Conservation (phyloP, 2,888 invertebrate genomes). For the Acanthoscelides obtectus region DNA sequence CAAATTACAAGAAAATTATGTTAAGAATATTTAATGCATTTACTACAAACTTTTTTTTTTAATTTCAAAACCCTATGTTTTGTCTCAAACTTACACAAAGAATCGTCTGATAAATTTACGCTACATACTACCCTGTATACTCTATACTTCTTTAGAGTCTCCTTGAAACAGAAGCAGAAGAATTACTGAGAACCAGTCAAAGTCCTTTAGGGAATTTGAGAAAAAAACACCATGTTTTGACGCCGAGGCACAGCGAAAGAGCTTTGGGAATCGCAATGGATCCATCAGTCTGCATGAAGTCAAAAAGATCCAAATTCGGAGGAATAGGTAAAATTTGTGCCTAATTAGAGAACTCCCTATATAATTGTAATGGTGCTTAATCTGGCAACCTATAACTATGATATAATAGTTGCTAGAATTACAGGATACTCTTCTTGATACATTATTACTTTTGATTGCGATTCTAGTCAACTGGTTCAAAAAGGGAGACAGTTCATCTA, state of each 20-base stretch:
- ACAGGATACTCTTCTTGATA: no score
- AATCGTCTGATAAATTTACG: no score
- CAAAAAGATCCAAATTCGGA: constrained; percentile 60
- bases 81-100: no score
- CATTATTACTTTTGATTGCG: constrained; percentile 1
- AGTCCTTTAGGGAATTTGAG: constrained; percentile 73
- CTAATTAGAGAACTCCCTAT: no score
- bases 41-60: no score
- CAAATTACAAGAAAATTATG: no score
- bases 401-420: no score
- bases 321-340: constrained; percentile 68
- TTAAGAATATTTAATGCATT: no score
- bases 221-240: constrained; percentile 70
- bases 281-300: constrained; percentile 43
- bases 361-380: no score
- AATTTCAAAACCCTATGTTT: no score
- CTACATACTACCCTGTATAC: no score
- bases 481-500: constrained; percentile 47
- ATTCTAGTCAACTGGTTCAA: constrained; percentile 55
- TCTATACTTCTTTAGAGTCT: constrained; percentile 59
- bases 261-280: constrained; percentile 60
- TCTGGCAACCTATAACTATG: no score
- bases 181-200: constrained; percentile 67
- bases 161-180: constrained; percentile 74
- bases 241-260: constrained; percentile 80